Evolutionary conservation across 2,888 invertebrate species (phyloP).

Genomic region (Dioctria rufipes): DNA sequence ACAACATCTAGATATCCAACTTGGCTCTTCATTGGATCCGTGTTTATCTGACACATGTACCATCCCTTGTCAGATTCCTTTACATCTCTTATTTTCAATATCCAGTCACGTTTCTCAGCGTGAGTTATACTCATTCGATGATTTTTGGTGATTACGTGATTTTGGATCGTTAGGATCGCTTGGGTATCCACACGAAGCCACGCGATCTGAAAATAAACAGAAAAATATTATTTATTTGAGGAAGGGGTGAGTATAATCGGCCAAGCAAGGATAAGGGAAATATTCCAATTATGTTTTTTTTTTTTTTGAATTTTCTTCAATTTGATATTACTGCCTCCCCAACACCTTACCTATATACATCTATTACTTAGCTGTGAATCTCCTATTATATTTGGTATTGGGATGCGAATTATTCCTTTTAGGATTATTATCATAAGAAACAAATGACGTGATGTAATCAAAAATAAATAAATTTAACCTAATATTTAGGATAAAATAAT

Average conservation of each 20-base stretch:
- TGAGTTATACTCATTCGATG: slow-evolving; percentile 86
- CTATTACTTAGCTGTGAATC: too few species aligned
- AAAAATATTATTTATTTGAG: neutral
- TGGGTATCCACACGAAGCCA: slow-evolving; percentile 93
- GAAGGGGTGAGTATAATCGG: slow-evolving; percentile 28
- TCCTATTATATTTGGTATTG: neutral
- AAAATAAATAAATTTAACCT: neutral
- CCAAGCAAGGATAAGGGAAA: slow-evolving; percentile 40
- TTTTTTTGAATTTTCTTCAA: too few species aligned
- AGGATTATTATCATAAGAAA: slow-evolving; percentile 21
- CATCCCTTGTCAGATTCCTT: slow-evolving; percentile 85
- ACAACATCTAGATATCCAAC: slow-evolving; percentile 89
- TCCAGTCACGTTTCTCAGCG: slow-evolving; percentile 87
- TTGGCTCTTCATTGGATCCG: slow-evolving; percentile 76
- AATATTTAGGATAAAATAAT: too few species aligned
- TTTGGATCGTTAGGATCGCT: slow-evolving; percentile 89
- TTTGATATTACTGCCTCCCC: neutral
- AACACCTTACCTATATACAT: too few species aligned
- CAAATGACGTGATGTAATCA: slow-evolving; percentile 49
- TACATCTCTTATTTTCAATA: slow-evolving; percentile 85
- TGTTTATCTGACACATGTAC: slow-evolving; percentile 74
- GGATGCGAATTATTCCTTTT: slow-evolving; percentile 38
- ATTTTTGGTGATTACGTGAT: slow-evolving; percentile 92
- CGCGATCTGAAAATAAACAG: slow-evolving; percentile 79
- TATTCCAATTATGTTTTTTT: neutral